These are phyloP conservation scores for Andinoacara biseriatus DNA, from an alignment of 2,113 vertebrate species.

Conservation along the genomic window DNA sequence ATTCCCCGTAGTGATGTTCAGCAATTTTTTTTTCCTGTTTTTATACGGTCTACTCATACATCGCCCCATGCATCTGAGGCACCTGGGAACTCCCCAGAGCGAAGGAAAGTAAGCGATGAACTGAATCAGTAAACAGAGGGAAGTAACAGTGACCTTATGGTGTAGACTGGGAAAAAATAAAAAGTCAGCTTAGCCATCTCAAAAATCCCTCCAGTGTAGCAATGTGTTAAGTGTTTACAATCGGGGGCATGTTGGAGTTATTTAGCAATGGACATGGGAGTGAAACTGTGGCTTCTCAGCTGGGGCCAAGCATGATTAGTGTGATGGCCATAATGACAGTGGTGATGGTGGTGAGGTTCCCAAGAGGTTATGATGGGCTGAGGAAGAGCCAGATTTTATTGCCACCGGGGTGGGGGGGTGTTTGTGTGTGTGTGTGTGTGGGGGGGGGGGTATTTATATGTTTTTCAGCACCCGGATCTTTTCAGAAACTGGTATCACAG, in stretches of 20 bases:
- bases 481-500: constrained; percentile 21
- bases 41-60: constrained; percentile 16
- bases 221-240: constrained; percentile 58
- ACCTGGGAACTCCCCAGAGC: constrained; percentile 59
- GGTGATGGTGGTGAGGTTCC: constrained; percentile 53
- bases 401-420: neutral
- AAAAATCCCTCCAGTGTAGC: constrained; percentile 51
- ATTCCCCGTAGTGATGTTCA: constrained; percentile 8
- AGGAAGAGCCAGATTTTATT: constrained; percentile 47
- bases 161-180: neutral
- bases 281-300: constrained; percentile 55
- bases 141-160: constrained; percentile 49
- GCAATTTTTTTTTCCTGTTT: constrained; percentile 26
- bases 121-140: constrained; percentile 22
- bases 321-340: constrained; percentile 49
- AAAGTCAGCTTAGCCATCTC: constrained; percentile 38
- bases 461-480: constrained; percentile 22
- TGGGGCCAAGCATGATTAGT: constrained; percentile 60
- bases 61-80: constrained; percentile 13
- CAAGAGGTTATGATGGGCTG: constrained; percentile 34
- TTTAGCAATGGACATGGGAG: constrained; percentile 39
- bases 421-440: neutral
- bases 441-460: neutral
- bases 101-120: constrained; percentile 26
- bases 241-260: constrained; percentile 23